These are phyloP conservation scores for Lampropteryx suffumata DNA, from an alignment of 2,888 invertebrate genomes.

Conservation along the genomic window DNA sequence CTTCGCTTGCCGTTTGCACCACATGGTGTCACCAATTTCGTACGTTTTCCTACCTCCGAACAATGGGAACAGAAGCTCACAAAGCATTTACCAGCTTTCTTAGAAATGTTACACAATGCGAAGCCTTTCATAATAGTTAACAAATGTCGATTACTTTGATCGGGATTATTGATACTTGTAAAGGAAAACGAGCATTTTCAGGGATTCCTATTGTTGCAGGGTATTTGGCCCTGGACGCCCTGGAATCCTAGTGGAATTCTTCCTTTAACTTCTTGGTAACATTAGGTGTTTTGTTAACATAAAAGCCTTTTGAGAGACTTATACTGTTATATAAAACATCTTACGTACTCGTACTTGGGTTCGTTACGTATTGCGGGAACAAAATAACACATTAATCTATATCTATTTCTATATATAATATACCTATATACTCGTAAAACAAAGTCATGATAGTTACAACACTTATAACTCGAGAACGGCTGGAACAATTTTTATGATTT, in stretches of 20 bases:
- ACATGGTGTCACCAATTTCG: constrained; percentile 16
- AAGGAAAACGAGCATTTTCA: constrained; percentile 33
- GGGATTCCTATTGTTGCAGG: constrained; percentile 32
- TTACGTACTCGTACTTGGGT: no score
- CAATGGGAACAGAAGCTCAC: constrained; percentile 35
- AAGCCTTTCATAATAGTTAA: constrained; percentile 48
- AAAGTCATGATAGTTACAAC: no score
- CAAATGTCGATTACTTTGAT: constrained; percentile 50
- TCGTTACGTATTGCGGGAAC: no score
- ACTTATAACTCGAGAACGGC: no score
- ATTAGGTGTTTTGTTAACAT: no score
- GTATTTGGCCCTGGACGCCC: constrained; percentile 24
- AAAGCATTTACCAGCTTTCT: constrained; percentile 39
- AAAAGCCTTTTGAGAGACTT: no score
- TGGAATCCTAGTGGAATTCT: constrained; percentile 23
- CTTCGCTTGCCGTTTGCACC: constrained; percentile 7
- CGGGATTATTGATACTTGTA: constrained; percentile 42
- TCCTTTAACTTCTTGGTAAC: not conserved
- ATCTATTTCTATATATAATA: no score
- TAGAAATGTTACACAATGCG: constrained; percentile 42
- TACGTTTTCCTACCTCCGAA: constrained; percentile 30
- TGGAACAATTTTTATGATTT: no score
- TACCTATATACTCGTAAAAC: no score
- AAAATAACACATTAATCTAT: no score
- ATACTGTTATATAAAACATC: no score